A percentile compares a stretch with the other conserved stretches of the same genome.
phyloP scores from a whole-genome alignment of 1,140 invertebrate genomes.

The Caenorhabditis tropicalis region DNA sequence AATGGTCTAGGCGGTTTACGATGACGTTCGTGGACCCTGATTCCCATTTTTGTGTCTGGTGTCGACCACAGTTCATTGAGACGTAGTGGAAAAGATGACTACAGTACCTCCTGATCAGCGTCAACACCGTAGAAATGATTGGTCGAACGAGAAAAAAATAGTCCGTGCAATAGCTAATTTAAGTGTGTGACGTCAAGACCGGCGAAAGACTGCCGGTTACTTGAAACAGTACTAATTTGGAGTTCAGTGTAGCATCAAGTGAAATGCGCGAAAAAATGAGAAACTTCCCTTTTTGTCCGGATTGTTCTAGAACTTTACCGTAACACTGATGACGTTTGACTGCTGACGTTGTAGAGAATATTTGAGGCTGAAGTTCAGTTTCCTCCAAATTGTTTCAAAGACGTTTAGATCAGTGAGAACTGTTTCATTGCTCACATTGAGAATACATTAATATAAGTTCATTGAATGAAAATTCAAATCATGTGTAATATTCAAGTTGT shows the following conservation, averaged over 20 bases:
- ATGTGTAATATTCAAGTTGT: background rate
- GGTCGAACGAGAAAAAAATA: background rate
- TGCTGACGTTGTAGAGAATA: background rate
- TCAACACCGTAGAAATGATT: background rate
- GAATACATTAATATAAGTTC: background rate
- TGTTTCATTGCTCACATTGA: background rate
- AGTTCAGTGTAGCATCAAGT: constrained; percentile 1
- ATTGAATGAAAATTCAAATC: background rate
- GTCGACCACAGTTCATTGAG: background rate
- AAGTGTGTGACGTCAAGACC: background rate
- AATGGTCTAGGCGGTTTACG: background rate
- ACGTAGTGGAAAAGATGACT: background rate
- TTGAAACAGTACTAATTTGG: constrained; percentile 3
- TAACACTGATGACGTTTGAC: background rate
- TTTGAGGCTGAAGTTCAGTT: background rate
- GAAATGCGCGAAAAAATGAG: background rate
- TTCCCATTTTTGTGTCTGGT: background rate
- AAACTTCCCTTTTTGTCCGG: constrained; percentile 1
- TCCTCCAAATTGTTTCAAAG: background rate
- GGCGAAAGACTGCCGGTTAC: background rate
- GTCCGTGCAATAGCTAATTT: constrained; percentile 18
- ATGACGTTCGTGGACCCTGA: constrained; percentile 14
- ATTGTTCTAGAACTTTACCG: constrained; percentile 19
- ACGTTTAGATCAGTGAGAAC: background rate
- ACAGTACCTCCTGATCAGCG: background rate